Conservation (phyloP, 2,113 vertebrate species). For the Ceuthmochares aereus region DNA sequence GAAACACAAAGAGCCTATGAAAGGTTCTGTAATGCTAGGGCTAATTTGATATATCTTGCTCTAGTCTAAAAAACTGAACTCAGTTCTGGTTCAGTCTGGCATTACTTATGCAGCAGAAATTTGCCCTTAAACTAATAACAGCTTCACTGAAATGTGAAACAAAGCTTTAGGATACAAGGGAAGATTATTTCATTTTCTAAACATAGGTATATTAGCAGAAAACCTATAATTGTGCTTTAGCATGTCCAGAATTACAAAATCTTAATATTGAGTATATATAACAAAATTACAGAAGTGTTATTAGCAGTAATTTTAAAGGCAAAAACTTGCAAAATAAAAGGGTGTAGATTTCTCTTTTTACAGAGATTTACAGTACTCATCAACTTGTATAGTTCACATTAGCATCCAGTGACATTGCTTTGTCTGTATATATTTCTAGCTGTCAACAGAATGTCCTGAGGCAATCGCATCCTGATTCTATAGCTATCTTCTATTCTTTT, state of each 20-base stretch:
- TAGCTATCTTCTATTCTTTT: slow-evolving; percentile 89
- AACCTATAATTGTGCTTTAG: slow-evolving; percentile 1
- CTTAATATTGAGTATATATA: slow-evolving; percentile 35
- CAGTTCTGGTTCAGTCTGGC: not conserved
- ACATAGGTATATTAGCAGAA: not conserved
- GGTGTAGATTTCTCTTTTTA: slow-evolving; percentile 71
- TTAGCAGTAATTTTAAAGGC: slow-evolving; percentile 52
- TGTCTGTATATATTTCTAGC: slow-evolving; percentile 92
- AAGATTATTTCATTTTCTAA: not conserved
- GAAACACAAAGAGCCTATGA: slow-evolving; percentile 37
- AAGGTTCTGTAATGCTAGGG: not conserved
- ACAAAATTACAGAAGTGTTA: slow-evolving; percentile 32
- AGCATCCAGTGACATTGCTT: slow-evolving; percentile 92
- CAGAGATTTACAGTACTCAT: slow-evolving; percentile 87
- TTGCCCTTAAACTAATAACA: not conserved
- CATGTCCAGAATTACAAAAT: slow-evolving; percentile 51
- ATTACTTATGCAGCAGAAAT: not conserved
- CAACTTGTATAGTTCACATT: slow-evolving; percentile 91
- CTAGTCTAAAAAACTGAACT: slow-evolving; percentile 2
- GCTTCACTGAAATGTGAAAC: not conserved
- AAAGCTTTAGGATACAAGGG: slow-evolving; percentile 8
- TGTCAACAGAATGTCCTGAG: slow-evolving; percentile 96
- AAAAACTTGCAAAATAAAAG: slow-evolving; percentile 64
- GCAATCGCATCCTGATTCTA: slow-evolving; percentile 90
- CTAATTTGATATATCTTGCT: slow-evolving; percentile 40